A percentile compares a stretch with the other conserved stretches of the same genome.
phyloP scores from a whole-genome alignment of 2,113 vertebrate genomes.

The Alectura lathami region DNA sequence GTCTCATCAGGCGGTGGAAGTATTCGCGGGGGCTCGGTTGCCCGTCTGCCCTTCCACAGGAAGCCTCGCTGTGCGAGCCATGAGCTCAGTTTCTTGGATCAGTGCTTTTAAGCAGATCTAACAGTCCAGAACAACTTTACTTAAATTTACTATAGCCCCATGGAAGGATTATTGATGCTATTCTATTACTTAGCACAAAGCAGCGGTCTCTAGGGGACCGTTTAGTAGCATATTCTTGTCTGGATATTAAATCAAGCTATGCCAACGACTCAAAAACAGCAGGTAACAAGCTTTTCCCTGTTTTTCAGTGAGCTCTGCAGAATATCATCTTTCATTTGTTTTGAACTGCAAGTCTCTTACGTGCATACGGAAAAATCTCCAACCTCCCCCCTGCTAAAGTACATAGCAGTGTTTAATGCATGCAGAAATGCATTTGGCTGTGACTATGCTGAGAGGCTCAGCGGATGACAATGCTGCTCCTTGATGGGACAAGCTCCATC shows the following conservation, averaged over 20 bases:
- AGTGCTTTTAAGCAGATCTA: not conserved
- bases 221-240: conserved; percentile 22
- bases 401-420: not conserved
- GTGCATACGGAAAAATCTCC: not conserved
- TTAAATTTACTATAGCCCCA: not conserved
- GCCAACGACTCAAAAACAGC: not conserved
- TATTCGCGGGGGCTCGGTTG: accelerated
- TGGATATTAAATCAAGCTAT: conserved; percentile 30
- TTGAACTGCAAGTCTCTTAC: not conserved
- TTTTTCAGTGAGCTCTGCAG: not conserved
- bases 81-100: not conserved
- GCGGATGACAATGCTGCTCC: not conserved
- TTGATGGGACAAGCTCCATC: not conserved
- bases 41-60: not conserved
- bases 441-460: not conserved
- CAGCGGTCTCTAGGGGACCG: not conserved
- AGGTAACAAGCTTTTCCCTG: conserved; percentile 16
- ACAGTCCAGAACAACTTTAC: conserved; percentile 7
- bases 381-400: not conserved
- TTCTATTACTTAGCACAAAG: conserved; percentile 26
- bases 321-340: conserved; percentile 19
- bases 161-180: conserved; percentile 18
- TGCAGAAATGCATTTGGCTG: not conserved
- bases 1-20: accelerated
- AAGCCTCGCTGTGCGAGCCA: not conserved